phyloP scores from a whole-genome alignment of 2,888 invertebrate species.

The Holacanthella duospinosa region DNA sequence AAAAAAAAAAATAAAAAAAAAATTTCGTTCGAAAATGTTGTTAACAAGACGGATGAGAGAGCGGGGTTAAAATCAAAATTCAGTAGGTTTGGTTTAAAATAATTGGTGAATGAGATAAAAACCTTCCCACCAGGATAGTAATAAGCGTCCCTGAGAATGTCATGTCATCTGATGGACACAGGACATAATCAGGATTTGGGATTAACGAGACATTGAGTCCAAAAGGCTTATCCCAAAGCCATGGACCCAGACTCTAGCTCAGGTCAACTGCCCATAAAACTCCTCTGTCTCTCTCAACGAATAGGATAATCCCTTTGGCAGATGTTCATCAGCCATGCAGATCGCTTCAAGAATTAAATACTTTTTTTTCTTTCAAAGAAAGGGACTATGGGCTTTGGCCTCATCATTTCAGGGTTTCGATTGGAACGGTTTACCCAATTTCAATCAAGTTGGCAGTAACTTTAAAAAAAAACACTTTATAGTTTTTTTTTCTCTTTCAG shows the following conservation, averaged over 20 bases:
- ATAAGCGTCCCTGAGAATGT: background rate
- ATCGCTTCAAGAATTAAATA: background rate
- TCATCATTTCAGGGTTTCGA: background rate
- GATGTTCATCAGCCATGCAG: slow-evolving; percentile 3
- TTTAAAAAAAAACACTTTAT: too few species aligned
- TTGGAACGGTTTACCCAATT: background rate
- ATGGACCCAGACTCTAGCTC: background rate
- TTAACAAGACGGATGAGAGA: too few species aligned
- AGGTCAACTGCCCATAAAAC: background rate
- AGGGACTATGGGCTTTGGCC: background rate
- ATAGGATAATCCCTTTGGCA: background rate
- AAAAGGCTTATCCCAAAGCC: background rate
- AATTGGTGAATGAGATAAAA: background rate
- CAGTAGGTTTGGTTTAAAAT: background rate
- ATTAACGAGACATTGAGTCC: slow-evolving; percentile 1
- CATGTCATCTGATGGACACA: background rate
- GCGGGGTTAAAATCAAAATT: background rate
- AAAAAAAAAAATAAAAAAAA: too few species aligned
- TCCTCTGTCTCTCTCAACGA: background rate
- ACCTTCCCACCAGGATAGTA: background rate
- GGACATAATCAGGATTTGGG: slow-evolving; percentile 1
- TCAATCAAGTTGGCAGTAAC: background rate
- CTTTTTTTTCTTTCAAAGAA: background rate
- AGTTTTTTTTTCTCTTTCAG: too few species aligned
- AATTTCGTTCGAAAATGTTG: too few species aligned